Conservation (phyloP, 1,140 invertebrate genomes). For the Chrysomallon squamiferum region DNA sequence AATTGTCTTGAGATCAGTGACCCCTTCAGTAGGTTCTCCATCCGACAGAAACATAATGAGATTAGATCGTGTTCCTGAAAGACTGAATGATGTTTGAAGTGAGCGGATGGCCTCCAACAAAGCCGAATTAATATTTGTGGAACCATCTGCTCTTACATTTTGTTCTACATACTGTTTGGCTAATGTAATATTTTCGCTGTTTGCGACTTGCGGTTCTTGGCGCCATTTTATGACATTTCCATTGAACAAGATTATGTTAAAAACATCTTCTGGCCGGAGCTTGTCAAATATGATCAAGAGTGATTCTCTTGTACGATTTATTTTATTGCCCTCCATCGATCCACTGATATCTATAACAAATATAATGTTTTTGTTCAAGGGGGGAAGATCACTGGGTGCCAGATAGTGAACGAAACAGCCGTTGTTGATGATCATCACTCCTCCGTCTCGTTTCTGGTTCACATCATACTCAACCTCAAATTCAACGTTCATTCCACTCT, state of each 20-base stretch:
- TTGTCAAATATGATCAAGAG: conserved; percentile 72
- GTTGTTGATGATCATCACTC: conserved; percentile 68
- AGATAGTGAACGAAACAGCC: conserved; percentile 80
- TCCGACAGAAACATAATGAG: conserved; percentile 78
- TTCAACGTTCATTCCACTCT: conserved; percentile 24
- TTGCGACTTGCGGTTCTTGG: conserved; percentile 1
- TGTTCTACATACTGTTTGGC: conserved; percentile 24
- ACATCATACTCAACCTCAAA: conserved; percentile 31
- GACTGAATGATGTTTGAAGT: no score
- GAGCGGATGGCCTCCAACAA: conserved; percentile 68
- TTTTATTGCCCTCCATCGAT: conserved; percentile 74
- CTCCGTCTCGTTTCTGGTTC: conserved; percentile 15
- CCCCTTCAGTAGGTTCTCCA: conserved; percentile 74
- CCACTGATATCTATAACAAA: conserved; percentile 77
- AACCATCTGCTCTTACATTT: conserved; percentile 16
- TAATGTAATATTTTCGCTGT: neutral
- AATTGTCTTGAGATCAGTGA: conserved; percentile 67
- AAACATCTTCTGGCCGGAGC: conserved; percentile 70
- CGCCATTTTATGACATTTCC: conserved; percentile 55
- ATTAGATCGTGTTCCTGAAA: conserved; percentile 43
- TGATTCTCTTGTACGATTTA: conserved; percentile 71
- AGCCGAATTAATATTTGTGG: conserved; percentile 71
- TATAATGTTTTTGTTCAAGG: conserved; percentile 73
- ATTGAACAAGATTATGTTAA: conserved; percentile 73
- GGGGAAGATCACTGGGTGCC: conserved; percentile 63